A percentile compares a stretch with the other conserved stretches of the same genome.
Conservation (phyloP, 2,797 vertebrate species). For the Channa striata region DNA sequence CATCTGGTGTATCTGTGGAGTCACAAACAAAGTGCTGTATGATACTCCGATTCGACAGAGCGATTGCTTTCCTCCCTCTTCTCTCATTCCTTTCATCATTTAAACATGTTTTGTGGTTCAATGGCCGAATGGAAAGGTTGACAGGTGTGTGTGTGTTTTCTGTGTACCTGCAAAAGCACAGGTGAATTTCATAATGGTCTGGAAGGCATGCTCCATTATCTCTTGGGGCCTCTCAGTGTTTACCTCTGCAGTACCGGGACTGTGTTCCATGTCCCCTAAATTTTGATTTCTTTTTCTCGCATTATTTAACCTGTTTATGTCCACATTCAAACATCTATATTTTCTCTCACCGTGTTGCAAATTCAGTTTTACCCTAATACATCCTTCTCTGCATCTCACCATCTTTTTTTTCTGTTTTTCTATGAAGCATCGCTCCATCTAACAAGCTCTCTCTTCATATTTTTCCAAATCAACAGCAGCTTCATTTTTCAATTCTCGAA, state of each 20-base stretch:
- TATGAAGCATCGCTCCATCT: slow-evolving; percentile 31
- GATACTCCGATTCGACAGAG: slow-evolving; percentile 42
- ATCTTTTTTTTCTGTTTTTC: slow-evolving; percentile 28
- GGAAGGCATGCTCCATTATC: slow-evolving; percentile 35
- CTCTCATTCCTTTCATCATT: slow-evolving; percentile 48
- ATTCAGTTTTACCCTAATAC: slow-evolving; percentile 28
- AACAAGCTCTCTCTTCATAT: not conserved
- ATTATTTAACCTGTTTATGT: slow-evolving; percentile 26
- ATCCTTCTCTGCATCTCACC: slow-evolving; percentile 21
- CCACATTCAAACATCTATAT: no score
- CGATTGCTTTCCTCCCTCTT: slow-evolving; percentile 37
- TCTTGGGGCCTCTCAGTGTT: slow-evolving; percentile 17
- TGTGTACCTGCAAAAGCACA: not conserved
- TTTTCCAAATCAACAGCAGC: slow-evolving; percentile 10
- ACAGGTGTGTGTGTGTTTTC: not conserved
- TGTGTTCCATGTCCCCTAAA: slow-evolving; percentile 18
- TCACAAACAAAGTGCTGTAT: slow-evolving; percentile 26
- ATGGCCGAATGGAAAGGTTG: slow-evolving; percentile 46
- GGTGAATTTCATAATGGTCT: slow-evolving; percentile 25
- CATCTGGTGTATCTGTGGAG: slow-evolving; percentile 55
- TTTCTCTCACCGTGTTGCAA: slow-evolving; percentile 19
- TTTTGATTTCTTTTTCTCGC: slow-evolving; percentile 15
- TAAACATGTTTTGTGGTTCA: slow-evolving; percentile 37
- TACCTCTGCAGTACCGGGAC: not conserved
- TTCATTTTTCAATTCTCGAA: not conserved